Evolutionary conservation across 2,888 invertebrate species (phyloP), one percentile per base, ranked within the genome.

Genomic region (Hypena proboscidalis): DNA sequence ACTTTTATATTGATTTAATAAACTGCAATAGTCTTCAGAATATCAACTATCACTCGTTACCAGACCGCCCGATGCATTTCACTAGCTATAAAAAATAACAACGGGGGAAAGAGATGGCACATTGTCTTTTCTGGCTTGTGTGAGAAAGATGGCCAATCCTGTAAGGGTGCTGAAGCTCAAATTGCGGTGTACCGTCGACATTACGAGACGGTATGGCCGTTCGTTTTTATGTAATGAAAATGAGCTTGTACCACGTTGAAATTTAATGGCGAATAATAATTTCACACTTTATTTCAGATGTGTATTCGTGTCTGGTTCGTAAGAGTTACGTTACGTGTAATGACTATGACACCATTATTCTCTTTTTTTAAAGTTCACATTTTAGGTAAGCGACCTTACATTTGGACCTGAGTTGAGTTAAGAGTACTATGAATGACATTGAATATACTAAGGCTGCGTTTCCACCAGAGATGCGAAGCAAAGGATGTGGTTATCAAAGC

Each of bases 181-280:
- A 64, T 67, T 58, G 60, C 57, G 69, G 62, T 55, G 57, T 61
- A 42, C 44, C 64, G 55, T 60, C 49, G 60, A 53, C 51, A 55
- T 62, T 55, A 61, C 52, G 52, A 53, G 55, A 58, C 44, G 49
- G 46, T 52, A 48, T 34, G 39, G 45, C 51, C 58, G 50, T 70
- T 69, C 27, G 46, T 52, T 74, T 77, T 77, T 70, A 76, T 74
- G 66, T 63, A 64, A 72, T 73, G 75, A 74, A 72, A 76, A 74
- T 70, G 67, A 69, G 65, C 60, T 61, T 69, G 68, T 64, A 41
- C 40, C 42, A 44, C 25, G 36, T 35, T 60, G 55, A 55, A 50
- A 62, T 67, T 63, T 64, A 65, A 53, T 46, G 58, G 37, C 17
- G 37, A 44, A 37, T 59, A 38, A 63, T 60, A 51, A 45, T 58